Conservation (phyloP, 1,140 invertebrate genomes). For the Drosophila truncata region DNA sequence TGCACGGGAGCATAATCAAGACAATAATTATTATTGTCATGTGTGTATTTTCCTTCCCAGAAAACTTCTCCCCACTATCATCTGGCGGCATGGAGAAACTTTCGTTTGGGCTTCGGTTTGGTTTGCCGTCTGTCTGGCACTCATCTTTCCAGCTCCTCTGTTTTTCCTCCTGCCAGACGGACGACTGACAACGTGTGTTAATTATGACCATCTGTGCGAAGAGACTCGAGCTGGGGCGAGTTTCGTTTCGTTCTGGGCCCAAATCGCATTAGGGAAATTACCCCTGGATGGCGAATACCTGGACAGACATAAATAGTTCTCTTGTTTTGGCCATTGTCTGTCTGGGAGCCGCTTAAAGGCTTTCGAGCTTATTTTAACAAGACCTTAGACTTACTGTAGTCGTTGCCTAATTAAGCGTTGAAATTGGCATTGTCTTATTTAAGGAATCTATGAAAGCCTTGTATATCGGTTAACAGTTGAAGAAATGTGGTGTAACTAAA, state of each 20-base stretch:
- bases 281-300: conserved; percentile 72
- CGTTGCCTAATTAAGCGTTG: conserved; percentile 35
- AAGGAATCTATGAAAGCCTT: neutral
- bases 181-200: conserved; percentile 76
- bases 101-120: conserved; percentile 27
- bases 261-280: conserved; percentile 82
- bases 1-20: conserved; percentile 81
- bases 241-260: conserved; percentile 33
- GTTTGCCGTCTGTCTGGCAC: conserved; percentile 48
- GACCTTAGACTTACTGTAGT: conserved; percentile 35
- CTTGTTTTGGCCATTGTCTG: conserved; percentile 62
- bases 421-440: conserved; percentile 28
- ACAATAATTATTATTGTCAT: conserved; percentile 84
- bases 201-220: conserved; percentile 77
- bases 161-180: conserved; percentile 28
- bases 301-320: conserved; percentile 60
- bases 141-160: conserved; percentile 11
- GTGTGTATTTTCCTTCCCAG: conserved; percentile 67
- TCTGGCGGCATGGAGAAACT: conserved; percentile 24
- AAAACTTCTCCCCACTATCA: conserved; percentile 27
- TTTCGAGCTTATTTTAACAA: conserved; percentile 63
- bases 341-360: conserved; percentile 71
- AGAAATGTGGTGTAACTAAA: neutral
- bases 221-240: conserved; percentile 16
- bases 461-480: neutral